Conservation (phyloP, 2,888 invertebrate genomes). For the Protophormia terraenovae region DNA sequence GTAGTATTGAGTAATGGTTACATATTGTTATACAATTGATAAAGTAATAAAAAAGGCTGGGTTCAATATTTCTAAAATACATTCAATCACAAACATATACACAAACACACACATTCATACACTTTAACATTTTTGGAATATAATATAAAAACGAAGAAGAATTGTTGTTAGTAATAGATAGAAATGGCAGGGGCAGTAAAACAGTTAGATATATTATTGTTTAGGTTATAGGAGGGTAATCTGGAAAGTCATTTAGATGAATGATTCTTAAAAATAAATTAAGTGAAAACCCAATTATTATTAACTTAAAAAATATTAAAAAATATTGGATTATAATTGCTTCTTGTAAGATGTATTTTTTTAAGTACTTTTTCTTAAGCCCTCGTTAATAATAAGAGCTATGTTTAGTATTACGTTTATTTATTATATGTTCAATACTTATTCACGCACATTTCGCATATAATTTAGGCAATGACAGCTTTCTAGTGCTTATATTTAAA, state of each 20-base stretch:
- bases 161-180: neutral
- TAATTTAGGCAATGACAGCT: conserved; percentile 74
- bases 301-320: too few species aligned
- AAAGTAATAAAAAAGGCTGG: conserved; percentile 66
- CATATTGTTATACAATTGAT: conserved; percentile 64
- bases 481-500: conserved; percentile 60
- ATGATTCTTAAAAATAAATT: too few species aligned
- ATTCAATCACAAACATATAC: neutral
- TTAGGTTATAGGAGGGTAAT: neutral
- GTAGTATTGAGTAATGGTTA: conserved; percentile 48
- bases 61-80: conserved; percentile 50
- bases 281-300: too few species aligned
- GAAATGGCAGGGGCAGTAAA: too few species aligned
- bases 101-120: neutral
- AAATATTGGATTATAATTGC: too few species aligned
- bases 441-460: conserved; percentile 74
- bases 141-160: conserved; percentile 2
- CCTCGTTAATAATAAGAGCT: neutral
- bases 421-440: conserved; percentile 66
- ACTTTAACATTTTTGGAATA: neutral
- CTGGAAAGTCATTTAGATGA: too few species aligned
- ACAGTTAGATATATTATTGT: neutral
- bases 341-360: too few species aligned
- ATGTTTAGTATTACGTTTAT: conserved; percentile 56
- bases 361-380: neutral